Base-by-base conservation (phyloP, 2,113 vertebrate species). In the Megatriorchis doriae region DNA sequence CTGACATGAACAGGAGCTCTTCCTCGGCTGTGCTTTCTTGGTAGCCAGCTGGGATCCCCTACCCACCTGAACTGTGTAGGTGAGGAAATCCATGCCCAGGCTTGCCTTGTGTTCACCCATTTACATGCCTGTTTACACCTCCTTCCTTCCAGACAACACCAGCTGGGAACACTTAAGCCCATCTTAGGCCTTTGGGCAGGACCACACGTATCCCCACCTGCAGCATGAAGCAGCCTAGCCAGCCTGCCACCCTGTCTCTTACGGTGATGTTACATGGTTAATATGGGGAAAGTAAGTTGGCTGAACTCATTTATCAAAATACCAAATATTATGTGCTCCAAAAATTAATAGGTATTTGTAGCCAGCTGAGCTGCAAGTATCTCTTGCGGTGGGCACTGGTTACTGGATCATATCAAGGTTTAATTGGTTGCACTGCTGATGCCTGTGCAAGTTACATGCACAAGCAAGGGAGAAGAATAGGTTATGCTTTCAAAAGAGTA, bases 241-340 rank as follows among this genome's bases (percentile, higher is more conserved):
- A 34, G 42, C 67, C 59, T 42, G 43, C 40, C 48, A 17, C 32
- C 32, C 26, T 9, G 13, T 8, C 47, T 4, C 32, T 29, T 31
- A 5, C 0, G 4, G 26, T 11, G n/a, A 40, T 9, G 34, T 21
- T 16, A 31, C 3, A 0, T 3, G 8, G 23, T 23, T 32, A 9
- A 52, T 2, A 10, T 1, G 34, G 48, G 72, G 21, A 43, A 36
- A 16, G 36, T 8, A 27, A 65, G 58, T 7, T 29, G 36, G 18
- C 62, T 29, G n/a, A 53, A 31, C 32, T 43, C 9, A 7, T 25
- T 47, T 16, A 70, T 13, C 16, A 18, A 63, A 63, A 48, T 11
- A 31, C 10, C 62, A 48, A 32, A 23, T 27, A 52, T 15, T 13
- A 13, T 1, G 7, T 15, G 56, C 36, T 75, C 27, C 63, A 56